Evolutionary conservation across 2,113 vertebrate genomes (phyloP).

Genomic region (Silurus asotus): DNA sequence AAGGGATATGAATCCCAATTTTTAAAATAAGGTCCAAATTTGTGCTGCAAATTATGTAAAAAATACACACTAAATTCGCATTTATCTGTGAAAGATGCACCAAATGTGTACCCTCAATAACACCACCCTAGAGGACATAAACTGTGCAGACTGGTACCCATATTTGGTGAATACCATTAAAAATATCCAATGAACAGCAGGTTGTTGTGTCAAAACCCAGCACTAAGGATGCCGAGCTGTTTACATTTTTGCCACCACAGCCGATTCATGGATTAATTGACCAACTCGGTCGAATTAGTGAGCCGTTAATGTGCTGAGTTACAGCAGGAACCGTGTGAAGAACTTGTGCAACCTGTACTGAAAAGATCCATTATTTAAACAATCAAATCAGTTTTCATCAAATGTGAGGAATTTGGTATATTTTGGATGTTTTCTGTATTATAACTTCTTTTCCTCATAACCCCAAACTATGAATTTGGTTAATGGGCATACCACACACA

Average conservation of each 20-base stretch:
- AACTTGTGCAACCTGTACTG: background rate
- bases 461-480: background rate
- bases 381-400: conserved; percentile 27
- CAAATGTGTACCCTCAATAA: background rate
- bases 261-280: conserved; percentile 11
- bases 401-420: conserved; percentile 23
- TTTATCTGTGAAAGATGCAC: background rate
- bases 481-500: background rate
- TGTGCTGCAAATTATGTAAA: background rate
- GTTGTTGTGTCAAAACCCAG: background rate
- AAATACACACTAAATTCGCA: background rate
- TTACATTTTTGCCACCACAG: background rate
- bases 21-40: background rate
- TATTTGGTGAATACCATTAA: background rate
- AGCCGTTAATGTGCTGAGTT: background rate
- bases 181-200: background rate
- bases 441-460: background rate
- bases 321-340: background rate
- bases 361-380: background rate
- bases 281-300: background rate
- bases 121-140: background rate
- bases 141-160: background rate
- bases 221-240: background rate
- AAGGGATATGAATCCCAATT: too few species aligned
- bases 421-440: background rate